Evolutionary conservation across 2,888 invertebrate genomes (phyloP).

Genomic region (Tipula confusa): DNA sequence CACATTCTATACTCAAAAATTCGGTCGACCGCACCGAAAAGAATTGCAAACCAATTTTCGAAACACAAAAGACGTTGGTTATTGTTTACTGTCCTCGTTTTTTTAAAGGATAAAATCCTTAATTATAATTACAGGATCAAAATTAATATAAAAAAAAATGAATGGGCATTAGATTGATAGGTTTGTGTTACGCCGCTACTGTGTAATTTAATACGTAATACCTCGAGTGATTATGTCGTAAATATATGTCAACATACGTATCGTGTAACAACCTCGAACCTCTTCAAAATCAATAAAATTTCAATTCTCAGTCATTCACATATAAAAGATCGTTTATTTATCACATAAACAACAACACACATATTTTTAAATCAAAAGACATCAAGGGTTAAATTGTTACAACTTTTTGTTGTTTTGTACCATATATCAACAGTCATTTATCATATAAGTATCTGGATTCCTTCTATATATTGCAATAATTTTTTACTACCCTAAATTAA

Average conservation of each 20-base stretch:
- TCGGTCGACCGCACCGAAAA: background rate
- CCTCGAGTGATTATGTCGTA: background rate
- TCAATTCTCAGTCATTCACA: background rate
- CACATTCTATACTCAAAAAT: background rate
- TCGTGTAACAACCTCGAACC: background rate
- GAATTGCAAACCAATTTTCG: background rate
- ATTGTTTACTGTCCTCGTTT: background rate
- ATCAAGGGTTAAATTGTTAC: background rate
- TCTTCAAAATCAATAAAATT: background rate
- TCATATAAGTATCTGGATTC: background rate
- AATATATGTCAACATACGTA: background rate
- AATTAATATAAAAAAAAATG: background rate
- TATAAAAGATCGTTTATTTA: background rate
- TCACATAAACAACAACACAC: background rate
- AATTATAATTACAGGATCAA: conserved; percentile 16
- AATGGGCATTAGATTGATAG: background rate
- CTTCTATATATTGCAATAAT: background rate
- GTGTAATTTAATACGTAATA: background rate
- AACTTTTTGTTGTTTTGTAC: background rate
- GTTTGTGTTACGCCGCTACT: conserved; percentile 17
- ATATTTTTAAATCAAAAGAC: background rate
- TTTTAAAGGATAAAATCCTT: background rate
- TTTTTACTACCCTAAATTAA: background rate
- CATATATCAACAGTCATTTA: background rate
- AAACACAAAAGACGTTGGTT: background rate